Percentiles rank a stretch among this genome's conserved stretches.
These are phyloP conservation scores for Gavialis gangeticus DNA, from an alignment of 2,113 vertebrate genomes.

Conservation along the genomic window DNA sequence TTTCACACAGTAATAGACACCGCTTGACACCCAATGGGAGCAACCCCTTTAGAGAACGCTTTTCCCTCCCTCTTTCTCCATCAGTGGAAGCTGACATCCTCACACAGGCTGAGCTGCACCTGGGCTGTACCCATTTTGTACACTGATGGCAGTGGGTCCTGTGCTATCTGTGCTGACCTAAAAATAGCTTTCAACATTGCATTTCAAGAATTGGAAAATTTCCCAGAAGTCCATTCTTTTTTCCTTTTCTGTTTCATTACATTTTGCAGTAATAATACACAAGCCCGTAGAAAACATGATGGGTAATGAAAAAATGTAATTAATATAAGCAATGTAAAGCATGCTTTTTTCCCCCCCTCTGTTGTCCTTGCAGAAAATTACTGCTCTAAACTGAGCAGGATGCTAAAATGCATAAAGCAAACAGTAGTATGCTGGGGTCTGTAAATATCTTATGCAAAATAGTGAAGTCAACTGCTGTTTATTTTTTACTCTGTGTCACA, in stretches of 20 bases:
- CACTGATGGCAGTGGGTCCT: constrained; percentile 75
- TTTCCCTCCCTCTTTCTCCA: constrained; percentile 37
- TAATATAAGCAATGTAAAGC: constrained; percentile 89
- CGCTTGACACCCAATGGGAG: not conserved
- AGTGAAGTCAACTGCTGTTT: constrained; percentile 81
- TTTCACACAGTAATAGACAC: constrained; percentile 2
- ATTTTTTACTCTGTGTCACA: constrained; percentile 79
- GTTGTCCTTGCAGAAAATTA: constrained; percentile 88
- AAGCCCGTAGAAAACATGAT: constrained; percentile 88
- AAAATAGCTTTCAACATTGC: constrained; percentile 89
- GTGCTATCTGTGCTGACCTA: constrained; percentile 80
- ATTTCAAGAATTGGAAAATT: constrained; percentile 91
- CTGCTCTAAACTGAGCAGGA: constrained; percentile 86
- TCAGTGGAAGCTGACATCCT: constrained; percentile 36
- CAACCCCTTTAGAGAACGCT: not conserved
- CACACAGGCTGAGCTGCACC: constrained; percentile 70
- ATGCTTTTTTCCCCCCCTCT: constrained; percentile 78
- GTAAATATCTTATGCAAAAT: constrained; percentile 87
- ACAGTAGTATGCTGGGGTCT: constrained; percentile 82
- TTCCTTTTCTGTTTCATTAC: constrained; percentile 87
- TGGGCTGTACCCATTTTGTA: constrained; percentile 76
- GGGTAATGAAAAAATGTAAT: constrained; percentile 91
- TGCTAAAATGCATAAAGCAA: constrained; percentile 84
- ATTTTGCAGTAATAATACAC: constrained; percentile 89
- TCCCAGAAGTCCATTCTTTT: constrained; percentile 90